Percentiles rank a stretch among this genome's conserved stretches.
These are phyloP conservation scores for Mamestra configurata DNA, from an alignment of 1,140 invertebrate species.

Conservation along the genomic window DNA sequence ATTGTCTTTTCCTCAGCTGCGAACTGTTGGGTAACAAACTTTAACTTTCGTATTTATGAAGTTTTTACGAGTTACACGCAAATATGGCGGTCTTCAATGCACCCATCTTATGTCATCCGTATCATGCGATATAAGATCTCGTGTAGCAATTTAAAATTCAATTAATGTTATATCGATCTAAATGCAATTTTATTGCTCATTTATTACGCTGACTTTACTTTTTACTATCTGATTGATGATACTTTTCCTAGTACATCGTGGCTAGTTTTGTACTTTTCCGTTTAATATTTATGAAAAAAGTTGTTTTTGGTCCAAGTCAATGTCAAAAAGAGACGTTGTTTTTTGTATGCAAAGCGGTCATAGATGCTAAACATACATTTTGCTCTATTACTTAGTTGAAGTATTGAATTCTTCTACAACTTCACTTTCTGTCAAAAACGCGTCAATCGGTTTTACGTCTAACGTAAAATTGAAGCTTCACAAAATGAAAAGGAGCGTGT, in stretches of 20 bases:
- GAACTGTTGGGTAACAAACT: neutral
- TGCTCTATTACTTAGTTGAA: no score
- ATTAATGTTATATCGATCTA: conserved; percentile 26
- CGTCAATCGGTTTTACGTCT: no score
- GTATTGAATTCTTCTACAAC: no score
- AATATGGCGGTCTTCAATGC: conserved; percentile 8
- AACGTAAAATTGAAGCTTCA: neutral
- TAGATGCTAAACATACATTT: no score
- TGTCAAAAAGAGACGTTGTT: neutral
- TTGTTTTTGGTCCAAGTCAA: neutral
- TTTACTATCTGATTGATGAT: neutral
- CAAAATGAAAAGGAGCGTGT: neutral
- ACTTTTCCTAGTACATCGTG: neutral
- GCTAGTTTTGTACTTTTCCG: neutral
- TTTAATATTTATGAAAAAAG: neutral
- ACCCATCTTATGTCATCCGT: conserved; percentile 21
- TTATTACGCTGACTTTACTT: neutral
- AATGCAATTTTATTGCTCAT: neutral
- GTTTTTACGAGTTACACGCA: conserved; percentile 21
- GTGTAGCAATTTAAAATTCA: conserved; percentile 19
- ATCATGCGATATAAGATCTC: conserved; percentile 4
- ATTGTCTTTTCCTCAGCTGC: neutral
- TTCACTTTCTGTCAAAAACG: no score
- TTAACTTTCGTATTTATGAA: conserved; percentile 17
- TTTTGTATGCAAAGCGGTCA: no score